A percentile compares a stretch with the other conserved stretches of the same genome.
These are phyloP conservation scores for Rotaria magnacalcarata DNA, from an alignment of 2,888 invertebrate species.

Conservation along the genomic window DNA sequence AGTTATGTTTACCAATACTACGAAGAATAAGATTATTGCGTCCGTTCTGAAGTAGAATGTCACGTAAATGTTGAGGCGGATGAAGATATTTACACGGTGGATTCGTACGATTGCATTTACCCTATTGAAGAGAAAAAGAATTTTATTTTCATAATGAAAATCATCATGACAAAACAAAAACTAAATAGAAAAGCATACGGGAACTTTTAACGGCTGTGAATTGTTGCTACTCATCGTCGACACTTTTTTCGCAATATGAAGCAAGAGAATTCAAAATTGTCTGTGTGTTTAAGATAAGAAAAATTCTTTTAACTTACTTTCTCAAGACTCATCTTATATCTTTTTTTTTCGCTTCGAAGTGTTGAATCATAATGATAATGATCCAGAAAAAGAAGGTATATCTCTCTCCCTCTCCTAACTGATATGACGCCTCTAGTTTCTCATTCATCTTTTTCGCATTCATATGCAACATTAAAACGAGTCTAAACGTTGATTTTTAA, in stretches of 20 bases:
- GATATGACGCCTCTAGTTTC: background rate
- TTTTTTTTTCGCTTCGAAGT: background rate
- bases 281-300: background rate
- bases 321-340: constrained; percentile 1
- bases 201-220: background rate
- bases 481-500: background rate
- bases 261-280: background rate
- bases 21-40: constrained; percentile 91
- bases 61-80: constrained; percentile 98
- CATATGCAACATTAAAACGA: background rate
- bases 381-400: background rate
- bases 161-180: background rate
- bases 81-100: constrained; percentile 99
- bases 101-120: constrained; percentile 98
- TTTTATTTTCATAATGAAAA: background rate
- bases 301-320: background rate
- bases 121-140: constrained; percentile 66
- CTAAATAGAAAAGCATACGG: background rate
- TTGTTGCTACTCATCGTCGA: background rate
- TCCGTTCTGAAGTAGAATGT: constrained; percentile 98
- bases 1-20: background rate
- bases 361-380: background rate
- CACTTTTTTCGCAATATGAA: background rate
- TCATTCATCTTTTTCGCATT: background rate
- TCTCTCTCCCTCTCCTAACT: background rate